Evolutionary conservation across 2,797 vertebrate species (phyloP).

Genomic region (Myiotriccus ornatus): DNA sequence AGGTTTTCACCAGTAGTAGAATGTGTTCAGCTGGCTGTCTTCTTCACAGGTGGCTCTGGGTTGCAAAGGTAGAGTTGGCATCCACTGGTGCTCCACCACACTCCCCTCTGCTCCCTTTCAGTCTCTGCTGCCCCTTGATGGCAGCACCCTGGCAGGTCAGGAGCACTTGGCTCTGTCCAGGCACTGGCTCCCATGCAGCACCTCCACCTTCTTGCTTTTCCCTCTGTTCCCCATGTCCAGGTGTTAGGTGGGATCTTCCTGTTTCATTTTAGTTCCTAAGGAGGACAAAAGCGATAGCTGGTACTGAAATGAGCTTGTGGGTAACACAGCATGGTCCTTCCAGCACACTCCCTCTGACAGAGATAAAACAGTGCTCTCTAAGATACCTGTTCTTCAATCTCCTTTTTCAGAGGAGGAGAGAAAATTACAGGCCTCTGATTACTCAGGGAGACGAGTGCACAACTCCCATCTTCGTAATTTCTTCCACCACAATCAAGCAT

Average conservation of each 20-base stretch:
- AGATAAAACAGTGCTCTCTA: not conserved
- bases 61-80: not conserved
- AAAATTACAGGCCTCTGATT: constrained; percentile 59
- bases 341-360: not conserved
- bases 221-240: accelerated
- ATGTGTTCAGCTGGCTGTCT: not conserved
- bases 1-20: not conserved
- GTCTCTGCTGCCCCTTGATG: not conserved
- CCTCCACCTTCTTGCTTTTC: not conserved
- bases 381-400: not conserved
- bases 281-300: not conserved
- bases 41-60: not conserved
- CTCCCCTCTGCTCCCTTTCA: not conserved
- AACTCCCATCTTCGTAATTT: constrained; percentile 38
- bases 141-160: accelerated
- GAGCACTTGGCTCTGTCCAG: not conserved
- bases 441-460: not conserved
- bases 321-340: not conserved
- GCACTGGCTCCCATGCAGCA: not conserved
- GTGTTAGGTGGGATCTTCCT: not conserved
- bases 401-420: not conserved
- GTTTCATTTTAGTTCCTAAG: not conserved
- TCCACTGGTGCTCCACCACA: accelerated
- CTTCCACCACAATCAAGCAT: constrained; percentile 48
- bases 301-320: not conserved